phyloP scores from a whole-genome alignment of 2,888 invertebrate species.

The Invenusta paracnida region DNA sequence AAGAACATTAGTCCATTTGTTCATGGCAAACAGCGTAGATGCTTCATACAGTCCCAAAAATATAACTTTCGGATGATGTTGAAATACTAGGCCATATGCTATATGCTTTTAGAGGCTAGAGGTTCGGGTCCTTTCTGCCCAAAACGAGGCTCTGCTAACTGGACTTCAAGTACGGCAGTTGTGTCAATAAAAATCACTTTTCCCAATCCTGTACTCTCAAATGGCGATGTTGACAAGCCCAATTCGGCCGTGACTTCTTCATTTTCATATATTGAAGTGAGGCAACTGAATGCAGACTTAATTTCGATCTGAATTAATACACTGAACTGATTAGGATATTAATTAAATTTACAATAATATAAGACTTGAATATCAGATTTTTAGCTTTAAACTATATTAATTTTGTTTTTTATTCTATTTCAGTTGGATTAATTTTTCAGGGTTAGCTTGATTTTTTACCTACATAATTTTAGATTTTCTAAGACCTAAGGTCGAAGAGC shows the following conservation, averaged over 20 bases:
- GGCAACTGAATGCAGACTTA: too few relatives aligned
- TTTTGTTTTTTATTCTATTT: too few relatives aligned
- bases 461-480: too few relatives aligned
- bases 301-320: too few relatives aligned
- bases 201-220: background rate
- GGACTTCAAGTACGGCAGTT: background rate
- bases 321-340: too few relatives aligned
- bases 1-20: background rate
- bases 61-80: background rate
- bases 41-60: background rate
- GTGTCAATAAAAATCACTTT: background rate
- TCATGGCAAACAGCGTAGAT: background rate
- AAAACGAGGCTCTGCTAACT: background rate
- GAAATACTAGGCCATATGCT: background rate
- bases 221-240: background rate
- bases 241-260: background rate
- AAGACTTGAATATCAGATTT: too few relatives aligned
- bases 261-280: too few relatives aligned
- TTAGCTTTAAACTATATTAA: too few relatives aligned
- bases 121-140: background rate
- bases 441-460: too few relatives aligned
- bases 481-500: too few relatives aligned
- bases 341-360: too few relatives aligned
- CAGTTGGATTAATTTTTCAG: too few relatives aligned
- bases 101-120: background rate